Base-by-base conservation (phyloP, 2,888 invertebrate species). In the Lasioglossum zephyrum region DNA sequence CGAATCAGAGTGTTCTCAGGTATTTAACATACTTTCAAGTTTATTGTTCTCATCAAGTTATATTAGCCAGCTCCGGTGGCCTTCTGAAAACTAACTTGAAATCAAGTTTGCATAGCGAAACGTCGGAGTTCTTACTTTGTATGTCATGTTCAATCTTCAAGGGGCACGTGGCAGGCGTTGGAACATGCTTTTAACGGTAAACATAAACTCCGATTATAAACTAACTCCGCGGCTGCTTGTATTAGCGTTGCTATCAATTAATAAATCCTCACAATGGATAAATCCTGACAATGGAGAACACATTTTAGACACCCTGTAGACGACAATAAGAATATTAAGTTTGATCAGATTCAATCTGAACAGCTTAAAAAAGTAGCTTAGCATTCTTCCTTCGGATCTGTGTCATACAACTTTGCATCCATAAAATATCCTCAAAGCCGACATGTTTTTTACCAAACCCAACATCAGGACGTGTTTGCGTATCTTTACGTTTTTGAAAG, bases 71-170 rank as follows among this genome's bases (percentile, higher is more conserved):
- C n/a, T 31, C 36, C 16, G 31, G n/a, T 16, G 26, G 47, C 39
- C 49, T 73, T 4, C 47, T 69, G 44, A 36, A 44, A 74, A 41
- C n/a, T 18, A 83, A 84, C 49, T 78, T 53, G n/a, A 63, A 78
- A 63, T 53, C 22, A 75, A 78, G 70, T 84, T 75, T 57, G 53
- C 26, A 22, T 1, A 26, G 60, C 26, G 53, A 9, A 53, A 53
- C 53, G 53, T 53, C 53, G 22, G 22, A 2, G 22, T 60, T 26
- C 60, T 11, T n/a, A 57, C n/a, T n/a, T 57, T 60, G 8, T 26
- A 60, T 0, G 60, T n/a, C 60, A 26, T 26, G 60, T 60, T 60
- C 13, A 60, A 60, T 60, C 60, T 60, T 26, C 60, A 13, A 60
- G 26, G 26, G 26, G 5, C 13, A 1, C 60, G 60, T 5, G 60